These are phyloP conservation scores for Aphidius ervi DNA, from an alignment of 1,140 invertebrate genomes.

Conservation along the genomic window DNA sequence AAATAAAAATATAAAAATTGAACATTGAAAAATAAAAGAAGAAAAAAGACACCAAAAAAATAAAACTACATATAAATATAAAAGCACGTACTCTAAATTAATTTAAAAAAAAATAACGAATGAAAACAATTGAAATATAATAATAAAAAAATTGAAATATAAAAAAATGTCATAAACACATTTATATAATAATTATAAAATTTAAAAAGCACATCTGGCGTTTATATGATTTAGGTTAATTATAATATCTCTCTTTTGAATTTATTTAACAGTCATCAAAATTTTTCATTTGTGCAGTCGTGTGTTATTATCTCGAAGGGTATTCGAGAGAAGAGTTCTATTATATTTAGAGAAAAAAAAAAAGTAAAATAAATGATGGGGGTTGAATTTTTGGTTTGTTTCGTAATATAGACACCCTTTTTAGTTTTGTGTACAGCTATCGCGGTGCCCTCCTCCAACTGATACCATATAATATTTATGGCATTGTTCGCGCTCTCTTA, in stretches of 20 bases:
- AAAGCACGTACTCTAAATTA: too few species aligned
- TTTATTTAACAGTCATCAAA: constrained; percentile 13
- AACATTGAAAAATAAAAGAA: too few species aligned
- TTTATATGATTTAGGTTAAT: too few species aligned
- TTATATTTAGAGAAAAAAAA: constrained; percentile 13
- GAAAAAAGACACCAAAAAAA: too few species aligned
- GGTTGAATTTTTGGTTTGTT: constrained; percentile 25
- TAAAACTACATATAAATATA: too few species aligned
- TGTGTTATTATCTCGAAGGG: constrained; percentile 16
- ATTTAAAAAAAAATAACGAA: too few species aligned
- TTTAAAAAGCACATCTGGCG: too few species aligned
- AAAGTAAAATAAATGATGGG: constrained; percentile 13
- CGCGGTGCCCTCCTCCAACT: constrained; percentile 29
- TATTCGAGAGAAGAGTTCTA: constrained; percentile 10
- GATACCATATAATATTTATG: constrained; percentile 45
- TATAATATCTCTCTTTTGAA: background rate
- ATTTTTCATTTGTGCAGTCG: constrained; percentile 27
- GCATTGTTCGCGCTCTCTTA: constrained; percentile 47
- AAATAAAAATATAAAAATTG: too few species aligned
- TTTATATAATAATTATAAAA: too few species aligned
- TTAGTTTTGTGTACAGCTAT: constrained; percentile 32
- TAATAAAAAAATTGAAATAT: too few species aligned
- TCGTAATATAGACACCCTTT: constrained; percentile 23
- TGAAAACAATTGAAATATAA: too few species aligned
- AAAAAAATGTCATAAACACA: too few species aligned